Evolutionary conservation across 2,113 vertebrate species (phyloP), one percentile per base, ranked within the genome.

Genomic region (Delphinapterus leucas): DNA sequence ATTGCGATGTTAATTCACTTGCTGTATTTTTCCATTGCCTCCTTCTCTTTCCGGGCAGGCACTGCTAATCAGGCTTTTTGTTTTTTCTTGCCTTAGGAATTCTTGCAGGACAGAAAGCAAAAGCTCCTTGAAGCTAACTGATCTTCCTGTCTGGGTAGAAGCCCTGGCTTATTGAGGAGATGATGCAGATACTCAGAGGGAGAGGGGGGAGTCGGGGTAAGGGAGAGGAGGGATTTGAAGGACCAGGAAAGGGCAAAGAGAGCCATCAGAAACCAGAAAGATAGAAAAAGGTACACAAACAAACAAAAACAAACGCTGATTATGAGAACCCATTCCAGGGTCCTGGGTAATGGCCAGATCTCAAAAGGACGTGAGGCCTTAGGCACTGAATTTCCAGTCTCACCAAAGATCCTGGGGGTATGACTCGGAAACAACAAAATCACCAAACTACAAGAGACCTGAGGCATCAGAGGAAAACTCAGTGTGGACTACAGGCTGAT

Each of bases 11-110:
- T 93, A 65, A 86, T 89, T 84, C 73, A 53, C 90, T 88, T 79
- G 44, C 79, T 97, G 86, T 92, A 38, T 95, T 95, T 97, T 96
- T 95, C 93, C 95, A 87, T 83, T 84, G 36, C 77, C 49, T 87
- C 77, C 49, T 87, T 85, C 67, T 83, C 61, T 95, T 96, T 83
- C 74, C 77, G 84, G 65, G 60, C 70, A 88, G 91, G 60, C 26
- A 41, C 47, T 70, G 41, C 60, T 79, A 33, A 49, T 80, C 41
- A 26, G 63, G 8, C 44, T 73, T 91, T 85, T 82, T 89, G 12
- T n/a, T 80, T 90, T 92, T 61, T 53, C 76, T 92, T 92, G 83
- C 68, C 36, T 86, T 87, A 58, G 49, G 60, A 91, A 86, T 88
- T 91, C 86, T 95, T 91, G 28, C 38, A 70, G 90, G 74, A 94